Evolutionary conservation across 2,888 invertebrate genomes (phyloP), one percentile per base, ranked within the genome.

Genomic region (Thymelicus acteon): DNA sequence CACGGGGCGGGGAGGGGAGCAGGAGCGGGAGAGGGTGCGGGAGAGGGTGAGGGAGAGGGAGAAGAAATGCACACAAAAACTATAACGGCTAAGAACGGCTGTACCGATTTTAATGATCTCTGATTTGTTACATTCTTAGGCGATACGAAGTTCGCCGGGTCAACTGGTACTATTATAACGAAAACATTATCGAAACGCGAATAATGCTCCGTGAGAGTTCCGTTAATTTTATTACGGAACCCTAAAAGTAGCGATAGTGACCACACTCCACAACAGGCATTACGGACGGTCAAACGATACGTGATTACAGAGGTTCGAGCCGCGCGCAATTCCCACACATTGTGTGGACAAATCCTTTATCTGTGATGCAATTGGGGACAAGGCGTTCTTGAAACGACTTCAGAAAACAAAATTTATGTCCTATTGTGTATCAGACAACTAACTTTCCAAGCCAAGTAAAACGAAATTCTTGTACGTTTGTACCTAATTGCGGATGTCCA

Each of bases 301-400:
- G 7, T 54, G 54, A 57, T 57, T 57, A 57, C 57, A 57, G 57
- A 31, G 57, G 57, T 13, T 13, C 57, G 37, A n/a, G 7, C n/a
- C 39, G 61, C n/a, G 61, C 15, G 61, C 19, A 19, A 19, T 47
- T 61, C 61, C 7, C 61, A 61, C 44, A 61, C 24, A 61, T 61
- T 61, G 61, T 61, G 15, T 44, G 24, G 57, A 57, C 57, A 37
- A 57, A 61, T 61, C 44, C 61, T 44, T 61, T 44, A 40, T 61
- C 57, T 37, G 57, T 61, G 44, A 47, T 57, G 61, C 61, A 61
- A 61, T 61, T 47, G 61, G 44, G 61, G 61, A 44, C 61, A 47
- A 47, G 61, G 61, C 44, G 12, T 61, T 61, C 61, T 44, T 47
- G 13, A 61, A 61, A 40, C 57, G 57, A 57, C 57, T 31, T 31